Evolutionary conservation across 2,888 invertebrate species (phyloP).

Genomic region (Magallana nippona): DNA sequence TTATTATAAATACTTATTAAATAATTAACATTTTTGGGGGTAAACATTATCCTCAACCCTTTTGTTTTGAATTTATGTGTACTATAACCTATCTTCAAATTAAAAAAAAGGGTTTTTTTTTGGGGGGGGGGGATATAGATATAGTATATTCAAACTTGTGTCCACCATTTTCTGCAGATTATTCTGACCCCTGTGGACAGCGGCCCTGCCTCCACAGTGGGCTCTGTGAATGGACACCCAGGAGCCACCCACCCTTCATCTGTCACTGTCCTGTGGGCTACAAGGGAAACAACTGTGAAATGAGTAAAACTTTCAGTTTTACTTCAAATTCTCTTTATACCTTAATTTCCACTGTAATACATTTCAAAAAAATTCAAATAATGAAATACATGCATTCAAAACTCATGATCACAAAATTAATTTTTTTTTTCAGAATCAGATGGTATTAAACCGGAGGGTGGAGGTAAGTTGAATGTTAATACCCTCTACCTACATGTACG

Average conservation of each 20-base stretch:
- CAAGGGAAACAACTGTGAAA: background rate
- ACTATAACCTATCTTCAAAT: no score
- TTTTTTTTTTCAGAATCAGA: background rate
- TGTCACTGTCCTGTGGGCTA: constrained; percentile 36
- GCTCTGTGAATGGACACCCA: constrained; percentile 30
- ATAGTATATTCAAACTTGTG: no score
- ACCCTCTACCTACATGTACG: no score
- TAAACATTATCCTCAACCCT: no score
- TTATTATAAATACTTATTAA: no score
- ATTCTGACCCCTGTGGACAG: constrained; percentile 12
- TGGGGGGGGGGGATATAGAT: no score
- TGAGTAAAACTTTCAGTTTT: background rate
- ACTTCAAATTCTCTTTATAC: no score
- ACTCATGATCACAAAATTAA: background rate
- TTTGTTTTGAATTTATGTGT: no score
- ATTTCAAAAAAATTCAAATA: no score
- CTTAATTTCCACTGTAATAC: no score
- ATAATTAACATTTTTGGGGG: no score
- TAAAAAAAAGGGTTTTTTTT: no score
- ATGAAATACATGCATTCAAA: background rate
- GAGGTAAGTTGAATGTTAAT: background rate
- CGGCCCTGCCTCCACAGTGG: constrained; percentile 32
- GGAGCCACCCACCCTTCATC: constrained; percentile 12
- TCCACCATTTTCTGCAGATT: background rate
- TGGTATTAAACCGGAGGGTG: background rate